Evolutionary conservation across 2,113 vertebrate genomes (phyloP), one percentile per base, ranked within the genome.

Genomic region (Labeo rohita): DNA sequence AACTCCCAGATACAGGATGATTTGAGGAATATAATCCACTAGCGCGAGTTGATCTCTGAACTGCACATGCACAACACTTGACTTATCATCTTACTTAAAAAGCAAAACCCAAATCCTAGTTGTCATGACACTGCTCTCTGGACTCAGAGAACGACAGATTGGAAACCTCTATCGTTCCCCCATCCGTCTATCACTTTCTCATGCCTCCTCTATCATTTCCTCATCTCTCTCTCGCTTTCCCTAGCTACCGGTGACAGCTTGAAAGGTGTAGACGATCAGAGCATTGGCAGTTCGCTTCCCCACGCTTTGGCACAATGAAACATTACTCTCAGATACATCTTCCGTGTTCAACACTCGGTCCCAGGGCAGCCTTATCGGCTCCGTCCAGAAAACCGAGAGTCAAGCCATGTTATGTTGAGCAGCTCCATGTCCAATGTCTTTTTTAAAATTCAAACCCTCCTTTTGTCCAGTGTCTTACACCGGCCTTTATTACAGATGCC

Each of bases 241-340:
- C 83, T 16, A 65, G 77, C 3, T 63, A 83, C 76, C 94, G 95
- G 94, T 94, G 92, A 91, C 88, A 47, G 86, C 85, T 83, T 89
- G 91, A 93, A 92, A 92, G 91, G 90, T 92, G 61, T 86, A 83
- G 92, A 88, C 89, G 85, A 85, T 87, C 77, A 90, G 56, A 0
- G 90, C 89, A 86, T 68, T 94, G 94, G 95, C 91, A 76, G 88
- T 87, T 90, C 72, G 83, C 89, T 91, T 92, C 87, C 81, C 90
- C 85, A 89, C n/a, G 80, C 89, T 84, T 83, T 65, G 88, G 89
- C 85, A 49, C 7, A 83, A 91, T 87, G 90, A 90, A 65, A 91
- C 87, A 95, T 92, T 91, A 92, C 86, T 95, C 91, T 90, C 90
- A 93, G 92, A 96, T 96, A 92, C 95, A 91, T 94, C 94, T 93